These are phyloP conservation scores for Pycnomerus fuliginosus DNA, from an alignment of 2,888 invertebrate genomes.

Conservation along the genomic window DNA sequence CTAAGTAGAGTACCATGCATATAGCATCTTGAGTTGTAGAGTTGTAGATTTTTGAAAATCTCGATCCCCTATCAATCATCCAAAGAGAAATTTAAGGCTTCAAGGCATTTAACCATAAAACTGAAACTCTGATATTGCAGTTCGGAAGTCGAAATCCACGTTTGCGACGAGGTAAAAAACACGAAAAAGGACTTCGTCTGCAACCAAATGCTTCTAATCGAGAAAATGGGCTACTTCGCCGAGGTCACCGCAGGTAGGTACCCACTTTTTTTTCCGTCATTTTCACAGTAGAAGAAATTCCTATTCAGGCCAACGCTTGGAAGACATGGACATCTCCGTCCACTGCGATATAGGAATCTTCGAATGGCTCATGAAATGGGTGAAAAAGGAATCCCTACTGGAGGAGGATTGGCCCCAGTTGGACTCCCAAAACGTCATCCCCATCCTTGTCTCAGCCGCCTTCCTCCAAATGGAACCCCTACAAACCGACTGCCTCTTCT, in stretches of 20 bases:
- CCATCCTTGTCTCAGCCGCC: slow-evolving; percentile 90
- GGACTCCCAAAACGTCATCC: slow-evolving; percentile 84
- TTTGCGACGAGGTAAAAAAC: slow-evolving; percentile 91
- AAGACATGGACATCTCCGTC: slow-evolving; percentile 81
- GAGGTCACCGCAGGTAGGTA: slow-evolving; percentile 72
- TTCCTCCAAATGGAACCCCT: slow-evolving; percentile 94
- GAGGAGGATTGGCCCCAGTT: slow-evolving; percentile 69
- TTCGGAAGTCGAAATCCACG: slow-evolving; percentile 88
- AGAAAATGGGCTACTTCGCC: slow-evolving; percentile 95
- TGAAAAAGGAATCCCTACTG: slow-evolving; percentile 72
- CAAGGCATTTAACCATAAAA: no score
- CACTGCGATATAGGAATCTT: slow-evolving; percentile 96
- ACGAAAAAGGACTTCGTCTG: slow-evolving; percentile 87
- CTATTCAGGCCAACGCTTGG: slow-evolving; percentile 39
- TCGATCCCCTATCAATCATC: no score
- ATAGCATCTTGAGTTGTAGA: no score
- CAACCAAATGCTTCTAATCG: slow-evolving; percentile 79
- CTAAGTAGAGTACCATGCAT: no score
- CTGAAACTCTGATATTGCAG: slow-evolving; percentile 29
- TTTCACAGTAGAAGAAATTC: background rate
- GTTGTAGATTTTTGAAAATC: no score
- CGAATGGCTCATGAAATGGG: slow-evolving; percentile 96
- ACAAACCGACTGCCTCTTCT: slow-evolving; percentile 80
- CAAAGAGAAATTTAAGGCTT: slow-evolving; percentile 2
- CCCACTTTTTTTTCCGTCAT: background rate